Percentiles rank a stretch among this genome's conserved stretches.
Conservation (phyloP, 2,113 vertebrate genomes). For the Felis chaus region DNA sequence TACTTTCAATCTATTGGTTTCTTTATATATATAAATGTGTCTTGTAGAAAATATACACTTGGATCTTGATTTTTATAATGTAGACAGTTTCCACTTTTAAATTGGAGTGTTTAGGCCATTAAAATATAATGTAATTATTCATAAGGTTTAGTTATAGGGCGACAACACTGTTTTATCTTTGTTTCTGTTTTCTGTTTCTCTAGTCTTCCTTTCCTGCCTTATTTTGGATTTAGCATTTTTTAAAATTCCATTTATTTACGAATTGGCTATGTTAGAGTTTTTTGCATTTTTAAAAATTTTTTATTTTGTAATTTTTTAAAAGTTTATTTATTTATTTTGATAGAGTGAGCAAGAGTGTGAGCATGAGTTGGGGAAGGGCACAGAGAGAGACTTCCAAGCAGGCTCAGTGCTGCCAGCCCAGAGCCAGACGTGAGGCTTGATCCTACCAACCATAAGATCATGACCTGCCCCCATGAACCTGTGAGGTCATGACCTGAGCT, state of each 20-base stretch:
- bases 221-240: background rate
- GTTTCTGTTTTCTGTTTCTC: background rate
- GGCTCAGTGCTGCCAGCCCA: no score
- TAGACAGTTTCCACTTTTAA: background rate
- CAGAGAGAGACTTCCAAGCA: background rate
- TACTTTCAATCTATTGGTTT: background rate
- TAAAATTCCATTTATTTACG: background rate
- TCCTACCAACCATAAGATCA: no score
- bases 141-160: background rate
- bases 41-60: background rate
- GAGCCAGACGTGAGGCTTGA: no score
- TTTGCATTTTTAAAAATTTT: background rate
- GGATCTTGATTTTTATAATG: background rate
- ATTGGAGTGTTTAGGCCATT: background rate
- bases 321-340: no score
- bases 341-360: background rate
- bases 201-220: background rate
- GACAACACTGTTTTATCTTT: background rate
- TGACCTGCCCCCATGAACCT: no score
- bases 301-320: background rate
- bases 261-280: background rate
- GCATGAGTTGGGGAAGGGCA: background rate
- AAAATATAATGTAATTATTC: background rate
- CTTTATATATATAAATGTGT: background rate
- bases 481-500: background rate